Conservation (phyloP, 2,888 invertebrate genomes). For the Ariolimax columbianus region DNA sequence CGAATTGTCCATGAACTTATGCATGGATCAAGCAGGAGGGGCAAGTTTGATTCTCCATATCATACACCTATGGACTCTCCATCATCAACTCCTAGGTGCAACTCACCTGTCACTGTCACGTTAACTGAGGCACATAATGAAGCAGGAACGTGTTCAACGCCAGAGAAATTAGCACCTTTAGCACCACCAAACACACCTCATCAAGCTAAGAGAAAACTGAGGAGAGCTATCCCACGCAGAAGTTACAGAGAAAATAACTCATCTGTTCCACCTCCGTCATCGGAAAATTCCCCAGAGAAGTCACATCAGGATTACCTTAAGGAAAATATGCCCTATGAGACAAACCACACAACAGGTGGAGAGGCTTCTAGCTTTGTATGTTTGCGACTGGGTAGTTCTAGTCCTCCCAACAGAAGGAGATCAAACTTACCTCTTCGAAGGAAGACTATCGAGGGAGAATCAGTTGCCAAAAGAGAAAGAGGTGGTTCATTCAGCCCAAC, state of each 20-base stretch:
- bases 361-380: slow-evolving; percentile 16
- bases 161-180: slow-evolving; percentile 28
- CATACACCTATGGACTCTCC: slow-evolving; percentile 66
- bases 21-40: slow-evolving; percentile 54
- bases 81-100: slow-evolving; percentile 68
- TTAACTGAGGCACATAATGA: slow-evolving; percentile 62
- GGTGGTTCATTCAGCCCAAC: slow-evolving; percentile 49
- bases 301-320: not conserved
- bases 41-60: slow-evolving; percentile 57
- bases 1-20: slow-evolving; percentile 67
- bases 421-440: slow-evolving; percentile 44
- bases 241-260: slow-evolving; percentile 48
- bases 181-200: slow-evolving; percentile 70
- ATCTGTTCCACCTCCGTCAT: slow-evolving; percentile 46
- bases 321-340: slow-evolving; percentile 3
- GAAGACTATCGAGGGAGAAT: slow-evolving; percentile 49
- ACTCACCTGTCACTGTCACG: slow-evolving; percentile 64
- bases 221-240: slow-evolving; percentile 55
- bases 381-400: slow-evolving; percentile 41
- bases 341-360: not conserved
- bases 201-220: slow-evolving; percentile 56
- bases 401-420: slow-evolving; percentile 44
- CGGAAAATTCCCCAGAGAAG: slow-evolving; percentile 46
- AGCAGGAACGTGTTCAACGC: slow-evolving; percentile 40
- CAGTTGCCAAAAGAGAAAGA: slow-evolving; percentile 34